Percentiles rank a stretch among this genome's conserved stretches.
phyloP scores from a whole-genome alignment of 2,113 vertebrate genomes.

The Plotosus lineatus region DNA sequence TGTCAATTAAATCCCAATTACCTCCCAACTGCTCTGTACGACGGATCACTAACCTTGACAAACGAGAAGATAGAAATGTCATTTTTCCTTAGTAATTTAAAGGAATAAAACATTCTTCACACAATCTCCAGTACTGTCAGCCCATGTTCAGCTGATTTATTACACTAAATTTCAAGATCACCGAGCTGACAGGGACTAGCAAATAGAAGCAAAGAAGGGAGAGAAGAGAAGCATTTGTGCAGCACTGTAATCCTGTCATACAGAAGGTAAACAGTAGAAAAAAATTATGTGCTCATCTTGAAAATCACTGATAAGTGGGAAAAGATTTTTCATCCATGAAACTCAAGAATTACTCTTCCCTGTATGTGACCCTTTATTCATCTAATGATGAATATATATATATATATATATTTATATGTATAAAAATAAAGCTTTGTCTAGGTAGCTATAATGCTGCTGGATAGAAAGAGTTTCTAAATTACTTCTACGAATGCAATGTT shows the following conservation, averaged over 20 bases:
- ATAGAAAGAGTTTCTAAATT: no score
- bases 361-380: not conserved
- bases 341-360: not conserved
- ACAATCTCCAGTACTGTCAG: not conserved
- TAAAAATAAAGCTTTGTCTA: no score
- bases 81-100: not conserved
- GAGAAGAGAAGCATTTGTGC: constrained; percentile 1
- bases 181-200: not conserved
- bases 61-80: constrained; percentile 36
- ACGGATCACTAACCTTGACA: constrained; percentile 52
- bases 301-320: not conserved
- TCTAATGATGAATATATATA: no score
- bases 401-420: no score
- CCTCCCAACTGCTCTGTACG: constrained; percentile 38
- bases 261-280: constrained; percentile 5
- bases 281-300: not conserved
- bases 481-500: no score
- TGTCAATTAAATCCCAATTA: constrained; percentile 45
- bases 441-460: no score
- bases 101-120: not conserved
- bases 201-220: not conserved
- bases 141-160: constrained; percentile 11
- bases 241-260: constrained; percentile 7
- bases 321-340: not conserved
- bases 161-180: constrained; percentile 5